Conservation (phyloP, 2,888 invertebrate genomes). For the Platycheirus albimanus region DNA sequence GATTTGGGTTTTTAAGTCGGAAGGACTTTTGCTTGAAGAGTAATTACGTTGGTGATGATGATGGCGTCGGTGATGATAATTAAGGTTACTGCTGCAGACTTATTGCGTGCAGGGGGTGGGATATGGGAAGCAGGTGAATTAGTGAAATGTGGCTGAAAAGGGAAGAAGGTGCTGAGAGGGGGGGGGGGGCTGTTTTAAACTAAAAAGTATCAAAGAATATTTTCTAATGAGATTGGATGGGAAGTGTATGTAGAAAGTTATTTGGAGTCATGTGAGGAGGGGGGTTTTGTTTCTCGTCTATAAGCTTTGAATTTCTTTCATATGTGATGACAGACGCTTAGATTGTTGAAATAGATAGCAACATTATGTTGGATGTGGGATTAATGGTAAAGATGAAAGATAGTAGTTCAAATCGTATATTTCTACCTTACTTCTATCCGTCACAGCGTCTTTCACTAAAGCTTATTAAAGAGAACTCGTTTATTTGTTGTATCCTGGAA, state of each 20-base stretch:
- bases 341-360: constrained; percentile 19
- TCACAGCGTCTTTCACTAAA: too few relatives aligned
- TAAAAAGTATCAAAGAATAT: constrained; percentile 69
- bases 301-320: background rate
- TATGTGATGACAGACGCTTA: background rate
- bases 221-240: constrained; percentile 67
- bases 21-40: constrained; percentile 74
- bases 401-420: background rate
- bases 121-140: constrained; percentile 49
- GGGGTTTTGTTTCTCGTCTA: background rate
- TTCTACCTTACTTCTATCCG: too few relatives aligned
- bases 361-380: constrained; percentile 18
- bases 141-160: constrained; percentile 17
- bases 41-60: constrained; percentile 70
- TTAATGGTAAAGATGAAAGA: background rate
- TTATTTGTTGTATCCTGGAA: too few relatives aligned
- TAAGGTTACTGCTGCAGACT: constrained; percentile 51
- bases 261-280: background rate
- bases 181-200: constrained; percentile 14
- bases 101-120: constrained; percentile 21
- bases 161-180: background rate
- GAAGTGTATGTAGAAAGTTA: constrained; percentile 26
- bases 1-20: constrained; percentile 75
- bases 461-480: too few relatives aligned
- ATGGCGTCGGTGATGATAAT: constrained; percentile 63